A percentile compares a stretch with the other conserved stretches of the same genome.
phyloP scores from a whole-genome alignment of 2,113 vertebrate genomes.

The Pseudorasbora parva region DNA sequence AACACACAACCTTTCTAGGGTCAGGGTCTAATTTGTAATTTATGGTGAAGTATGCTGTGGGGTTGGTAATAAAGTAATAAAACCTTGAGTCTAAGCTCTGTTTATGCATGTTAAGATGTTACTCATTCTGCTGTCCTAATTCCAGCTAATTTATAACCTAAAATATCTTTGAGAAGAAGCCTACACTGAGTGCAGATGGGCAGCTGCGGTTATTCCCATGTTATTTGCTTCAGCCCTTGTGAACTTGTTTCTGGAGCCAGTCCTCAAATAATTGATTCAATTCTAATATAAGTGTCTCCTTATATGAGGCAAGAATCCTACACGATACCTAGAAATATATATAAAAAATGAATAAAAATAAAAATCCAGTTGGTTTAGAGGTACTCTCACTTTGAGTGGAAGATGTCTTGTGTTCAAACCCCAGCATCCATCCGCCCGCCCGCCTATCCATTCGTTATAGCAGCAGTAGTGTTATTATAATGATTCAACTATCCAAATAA shows the following conservation, averaged over 20 bases:
- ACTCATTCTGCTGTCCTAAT: conserved; percentile 14
- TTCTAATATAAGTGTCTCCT: not conserved
- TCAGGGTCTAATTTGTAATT: conserved; percentile 1
- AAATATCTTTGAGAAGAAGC: not conserved
- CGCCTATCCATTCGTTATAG: not conserved
- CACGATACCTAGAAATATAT: not conserved
- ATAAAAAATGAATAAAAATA: too few species aligned
- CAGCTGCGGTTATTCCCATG: conserved; percentile 14
- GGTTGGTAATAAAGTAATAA: conserved; percentile 16
- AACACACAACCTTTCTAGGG: not conserved
- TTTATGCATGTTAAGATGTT: conserved; percentile 28
- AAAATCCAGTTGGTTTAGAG: not conserved
- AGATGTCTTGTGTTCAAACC: not conserved
- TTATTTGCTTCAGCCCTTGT: not conserved
- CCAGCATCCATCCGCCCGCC: not conserved
- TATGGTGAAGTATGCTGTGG: not conserved
- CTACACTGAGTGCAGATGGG: not conserved
- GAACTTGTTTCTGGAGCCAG: not conserved
- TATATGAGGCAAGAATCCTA: not conserved
- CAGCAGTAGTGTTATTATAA: not conserved
- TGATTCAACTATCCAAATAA: not conserved
- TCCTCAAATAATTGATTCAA: not conserved
- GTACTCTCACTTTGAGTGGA: not conserved
- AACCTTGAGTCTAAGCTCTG: conserved; percentile 31
- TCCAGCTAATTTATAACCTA: conserved; percentile 25